Base-by-base conservation (phyloP, 2,797 vertebrate species). In the Lithobates pipiens region DNA sequence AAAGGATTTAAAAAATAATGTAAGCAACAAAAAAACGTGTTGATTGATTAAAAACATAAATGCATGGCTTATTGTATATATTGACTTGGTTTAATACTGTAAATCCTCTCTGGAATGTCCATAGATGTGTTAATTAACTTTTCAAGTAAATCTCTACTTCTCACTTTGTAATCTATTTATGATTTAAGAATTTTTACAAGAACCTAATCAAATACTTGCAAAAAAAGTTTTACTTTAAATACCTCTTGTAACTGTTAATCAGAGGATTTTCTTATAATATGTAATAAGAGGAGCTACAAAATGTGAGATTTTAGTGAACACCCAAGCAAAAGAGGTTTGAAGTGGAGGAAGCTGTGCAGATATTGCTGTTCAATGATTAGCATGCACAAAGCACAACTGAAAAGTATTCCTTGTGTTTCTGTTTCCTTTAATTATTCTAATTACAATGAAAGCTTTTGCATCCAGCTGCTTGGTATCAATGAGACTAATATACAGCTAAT, bases 401-500 rank as follows among this genome's bases (percentile, higher is more conserved):
- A 89, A 90, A 91, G 85, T 54, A 74, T 23, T 88, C 76, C 85
- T 27, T 42, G 18, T 85, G 85, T 91, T 80, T 90, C 85, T 91
- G 89, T 92, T 91, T 92, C 83, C 82, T 75, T 89, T 92, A 92
- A 94, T 94, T 92, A 92, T 91, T 90, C 90, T 94, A 91, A 94
- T 95, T 94, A 92, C 90, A 93, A 92, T 92, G 89, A 93, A 89
- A 92, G 91, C 77, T 85, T 92, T 87, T 89, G 91, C 76, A 77
- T 90, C 80, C 92, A 94, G 91, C 91, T 93, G 91, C 90, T 89
- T 88, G 81, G 77, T 88, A 87, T 80, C 91, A 81, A 80, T 88
- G 81, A 89, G 89, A 88, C 89, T 89, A 90, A 82, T 85, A 27
- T 83, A 85, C 77, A 77, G 0, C 90, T 90, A 91, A 90, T 77